Base-by-base conservation (phyloP, 1,140 invertebrate genomes). In the Procambarus virginalis region DNA sequence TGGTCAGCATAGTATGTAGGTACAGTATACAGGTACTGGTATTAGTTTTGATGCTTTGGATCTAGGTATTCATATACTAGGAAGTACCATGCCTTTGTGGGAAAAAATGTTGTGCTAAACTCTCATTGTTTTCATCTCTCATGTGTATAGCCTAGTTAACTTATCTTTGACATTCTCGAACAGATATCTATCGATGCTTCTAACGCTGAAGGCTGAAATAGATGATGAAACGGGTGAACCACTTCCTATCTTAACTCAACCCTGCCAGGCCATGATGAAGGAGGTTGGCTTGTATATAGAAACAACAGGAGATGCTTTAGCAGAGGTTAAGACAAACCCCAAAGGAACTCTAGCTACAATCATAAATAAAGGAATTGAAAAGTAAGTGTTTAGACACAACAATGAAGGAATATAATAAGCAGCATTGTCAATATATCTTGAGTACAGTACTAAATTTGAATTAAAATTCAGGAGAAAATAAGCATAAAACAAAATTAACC, bases 341-440 rank as follows among this genome's bases (percentile, higher is more conserved):
- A 58, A 78, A 51, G 81, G 84, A 68, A 46, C 76, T 8, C 48
- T 92, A 1, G 86, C 86, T 58, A n/a, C 34, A 70, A 82, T 86
- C 14, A 92, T 92, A 68, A 86, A 92, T n/a, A 49, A 80, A 10
- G 89, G 81, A 8, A 92, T 92, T 58, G 76, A 91, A 14, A 92
- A 55, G 91, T 92, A 76, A 86, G 78, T 64, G 10, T 17, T 4
- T 10, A 20, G 60, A 20, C 1, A 17, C 3, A n/a, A 17, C 3
- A 20, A 17, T 17, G 60, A 64, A 2, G 60, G 12, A 64, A 64
- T 3, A 14, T 17, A 64, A 20, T 20, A 64, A 20, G 4, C 2
- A 64, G 12, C 4, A 64, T 64, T 2, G 20, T 34, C 34, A 34
- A 34, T 34, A n/a, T n/a, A 34, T 34, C 34, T 34, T 34, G 34